Evolutionary conservation across 2,113 vertebrate genomes (phyloP).

Genomic region (Alethe diademata): DNA sequence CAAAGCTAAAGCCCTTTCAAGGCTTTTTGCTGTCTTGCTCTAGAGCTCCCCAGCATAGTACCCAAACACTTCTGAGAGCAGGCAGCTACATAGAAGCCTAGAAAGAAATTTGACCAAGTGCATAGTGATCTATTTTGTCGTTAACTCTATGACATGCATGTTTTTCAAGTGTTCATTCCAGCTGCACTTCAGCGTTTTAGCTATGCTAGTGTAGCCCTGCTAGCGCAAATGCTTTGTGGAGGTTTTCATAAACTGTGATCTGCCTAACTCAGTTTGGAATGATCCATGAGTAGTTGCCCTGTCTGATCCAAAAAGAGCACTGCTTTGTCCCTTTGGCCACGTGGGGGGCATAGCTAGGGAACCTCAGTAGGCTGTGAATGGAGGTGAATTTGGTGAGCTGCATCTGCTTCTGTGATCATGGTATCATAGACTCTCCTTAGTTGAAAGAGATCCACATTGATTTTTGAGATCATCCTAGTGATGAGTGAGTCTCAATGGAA

Average conservation of each 20-base stretch:
- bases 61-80: neutral
- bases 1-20: neutral
- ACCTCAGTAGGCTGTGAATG: neutral
- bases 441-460: neutral
- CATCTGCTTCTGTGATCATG: neutral
- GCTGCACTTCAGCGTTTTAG: neutral
- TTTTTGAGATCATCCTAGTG: neutral
- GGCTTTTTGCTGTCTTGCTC: neutral
- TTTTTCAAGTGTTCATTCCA: neutral
- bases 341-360: neutral
- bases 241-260: neutral
- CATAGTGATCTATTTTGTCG: neutral
- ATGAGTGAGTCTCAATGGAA: neutral
- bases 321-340: neutral
- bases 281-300: neutral
- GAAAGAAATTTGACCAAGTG: neutral
- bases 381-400: neutral
- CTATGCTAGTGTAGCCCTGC: neutral
- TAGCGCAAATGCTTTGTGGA: neutral
- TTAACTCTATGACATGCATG: neutral
- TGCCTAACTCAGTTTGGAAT: neutral
- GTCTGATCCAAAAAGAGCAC: neutral
- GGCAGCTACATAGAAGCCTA: neutral
- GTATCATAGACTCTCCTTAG: neutral
- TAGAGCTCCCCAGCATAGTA: neutral